Base-by-base conservation (phyloP, 2,113 vertebrate species). In the Progne subis region DNA sequence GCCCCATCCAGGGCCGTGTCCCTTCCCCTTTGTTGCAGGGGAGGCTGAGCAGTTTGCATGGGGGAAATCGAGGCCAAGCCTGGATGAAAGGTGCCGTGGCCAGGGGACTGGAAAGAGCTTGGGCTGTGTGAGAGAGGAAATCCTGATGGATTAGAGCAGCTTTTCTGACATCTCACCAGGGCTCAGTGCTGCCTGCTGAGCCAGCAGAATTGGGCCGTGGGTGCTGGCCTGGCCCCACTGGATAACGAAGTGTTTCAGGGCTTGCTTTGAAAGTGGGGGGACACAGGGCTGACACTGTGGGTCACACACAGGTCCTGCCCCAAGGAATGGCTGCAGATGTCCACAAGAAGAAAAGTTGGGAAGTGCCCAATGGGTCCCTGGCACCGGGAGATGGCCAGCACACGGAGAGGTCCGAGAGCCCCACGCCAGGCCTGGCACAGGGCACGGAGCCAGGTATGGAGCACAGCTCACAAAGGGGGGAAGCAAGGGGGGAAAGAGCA, bases 371-470 rank as follows among this genome's bases (percentile, higher is more conserved):
- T 39, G 98, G 97, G 23, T 96, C 94, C 5, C 92, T 99, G 95
- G 97, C 96, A 0, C 98, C 98, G 0, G 95, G 97, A 53, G 98
- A 99, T 70, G 98, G 92, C 74, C 98, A 98, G 61, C 98, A 97
- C 26, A 6, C 60, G 1, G 98, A 99, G 37, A 97, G 99, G 82
- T 98, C 98, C 0, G 99, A 99, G 67, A 99, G 99, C 95, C 99
- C 99, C 67, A 99, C 98, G 0, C 99, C 99, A 0, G 99, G 99
- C 41, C 97, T 99, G 97, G 98, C 98, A 9, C 99, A 99, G 92
- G 99, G 99, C 67, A 99, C 98, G 0, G 99, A 99, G 95, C 99
- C 99, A 97, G 99, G 99, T 99, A 98, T 0, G 61, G 96, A 72
- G 39, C 83, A 92, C 86, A 90, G n/a, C 64, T 86, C 4, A 0